These are phyloP conservation scores for Botia kubotai DNA, from an alignment of 2,797 vertebrate species.

Conservation along the genomic window DNA sequence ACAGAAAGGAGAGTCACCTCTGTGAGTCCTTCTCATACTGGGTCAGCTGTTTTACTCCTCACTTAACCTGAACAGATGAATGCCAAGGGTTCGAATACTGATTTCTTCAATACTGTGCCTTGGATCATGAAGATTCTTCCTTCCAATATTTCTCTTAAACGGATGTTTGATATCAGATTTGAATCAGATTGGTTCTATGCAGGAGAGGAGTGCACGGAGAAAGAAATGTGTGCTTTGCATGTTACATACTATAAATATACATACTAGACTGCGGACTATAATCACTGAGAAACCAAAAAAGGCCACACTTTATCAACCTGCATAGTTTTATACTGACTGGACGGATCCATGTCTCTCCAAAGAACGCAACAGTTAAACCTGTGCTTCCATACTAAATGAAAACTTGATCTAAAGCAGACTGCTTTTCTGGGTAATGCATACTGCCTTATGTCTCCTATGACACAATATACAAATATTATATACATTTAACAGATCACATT, in stretches of 20 bases:
- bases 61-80: constrained; percentile 56
- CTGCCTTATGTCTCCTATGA: constrained; percentile 52
- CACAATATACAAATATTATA: constrained; percentile 42
- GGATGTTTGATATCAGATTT: background rate
- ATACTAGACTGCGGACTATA: background rate
- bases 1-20: constrained; percentile 62
- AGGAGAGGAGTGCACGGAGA: background rate
- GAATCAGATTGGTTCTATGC: background rate
- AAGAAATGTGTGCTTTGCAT: constrained; percentile 10
- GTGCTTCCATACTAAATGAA: constrained; percentile 47
- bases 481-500: constrained; percentile 46
- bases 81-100: constrained; percentile 59
- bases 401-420: constrained; percentile 60
- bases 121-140: background rate
- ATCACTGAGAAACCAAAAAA: constrained; percentile 1
- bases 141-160: background rate
- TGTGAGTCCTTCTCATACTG: constrained; percentile 60
- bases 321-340: constrained; percentile 20
- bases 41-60: constrained; percentile 71
- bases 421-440: constrained; percentile 40
- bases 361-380: constrained; percentile 43
- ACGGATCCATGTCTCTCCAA: constrained; percentile 44
- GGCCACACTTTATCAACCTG: background rate
- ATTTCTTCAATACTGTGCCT: constrained; percentile 62
- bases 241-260: background rate